A percentile compares a stretch with the other conserved stretches of the same genome.
phyloP scores from a whole-genome alignment of 2,888 invertebrate species.

The Dilophus febrilis region DNA sequence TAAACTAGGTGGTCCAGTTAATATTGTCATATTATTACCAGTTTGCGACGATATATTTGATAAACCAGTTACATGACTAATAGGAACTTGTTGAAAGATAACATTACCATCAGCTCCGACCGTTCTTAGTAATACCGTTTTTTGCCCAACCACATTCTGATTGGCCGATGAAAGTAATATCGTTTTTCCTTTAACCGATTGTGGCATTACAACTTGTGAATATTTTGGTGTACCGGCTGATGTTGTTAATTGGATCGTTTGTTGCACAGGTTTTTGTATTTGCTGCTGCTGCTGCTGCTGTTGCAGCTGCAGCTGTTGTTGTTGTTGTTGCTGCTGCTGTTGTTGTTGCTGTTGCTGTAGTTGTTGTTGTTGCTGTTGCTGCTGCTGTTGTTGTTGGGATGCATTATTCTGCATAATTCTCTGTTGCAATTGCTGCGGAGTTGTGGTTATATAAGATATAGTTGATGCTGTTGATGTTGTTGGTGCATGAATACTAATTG shows the following conservation, averaged over 20 bases:
- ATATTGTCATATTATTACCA: conserved; percentile 15
- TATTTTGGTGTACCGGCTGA: conserved; percentile 28
- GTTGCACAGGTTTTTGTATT: conserved; percentile 8
- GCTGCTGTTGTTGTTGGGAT: neutral
- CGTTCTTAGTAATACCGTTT: conserved; percentile 27
- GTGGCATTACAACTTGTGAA: conserved; percentile 25
- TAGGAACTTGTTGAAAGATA: conserved; percentile 29
- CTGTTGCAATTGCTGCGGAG: neutral
- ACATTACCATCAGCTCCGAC: conserved; percentile 23
- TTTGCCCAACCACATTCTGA: conserved; percentile 18
- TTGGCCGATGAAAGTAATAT: conserved; percentile 21
- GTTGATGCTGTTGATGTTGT: conserved; percentile 3
- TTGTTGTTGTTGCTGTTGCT: neutral
- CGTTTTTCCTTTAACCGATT: conserved; percentile 26
- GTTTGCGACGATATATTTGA: conserved; percentile 14
- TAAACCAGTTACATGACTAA: conserved; percentile 25
- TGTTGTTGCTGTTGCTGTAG: conserved; percentile 23
- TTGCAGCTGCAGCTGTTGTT: neutral
- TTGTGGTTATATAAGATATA: conserved; percentile 4
- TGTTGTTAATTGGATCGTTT: conserved; percentile 25
- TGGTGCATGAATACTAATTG: neutral
- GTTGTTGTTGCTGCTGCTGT: conserved; percentile 20
- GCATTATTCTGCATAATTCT: neutral
- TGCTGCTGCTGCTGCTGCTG: conserved; percentile 11
- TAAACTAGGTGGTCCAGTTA: conserved; percentile 23